Percentiles rank a stretch among this genome's conserved stretches.
Evolutionary conservation across 2,113 vertebrate species (phyloP).

Genomic region (Nesospiza acunhae): DNA sequence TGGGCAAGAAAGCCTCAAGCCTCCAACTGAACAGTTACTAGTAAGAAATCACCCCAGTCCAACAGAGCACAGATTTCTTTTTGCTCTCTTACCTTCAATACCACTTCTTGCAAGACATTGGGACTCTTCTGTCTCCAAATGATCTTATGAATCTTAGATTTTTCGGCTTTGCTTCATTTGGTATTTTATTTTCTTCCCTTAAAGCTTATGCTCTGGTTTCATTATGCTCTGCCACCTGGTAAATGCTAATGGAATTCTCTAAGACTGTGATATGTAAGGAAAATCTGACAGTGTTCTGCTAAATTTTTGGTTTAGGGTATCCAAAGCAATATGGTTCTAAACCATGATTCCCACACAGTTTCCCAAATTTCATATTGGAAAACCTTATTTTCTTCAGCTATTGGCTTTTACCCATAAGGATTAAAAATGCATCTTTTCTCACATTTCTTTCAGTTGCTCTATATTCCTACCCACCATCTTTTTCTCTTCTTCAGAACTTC

Average conservation of each 20-base stretch:
- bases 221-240: constrained; percentile 38
- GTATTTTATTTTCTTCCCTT: background rate
- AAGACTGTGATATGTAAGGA: background rate
- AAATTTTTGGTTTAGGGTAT: background rate
- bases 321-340: constrained; percentile 30
- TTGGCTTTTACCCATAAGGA: constrained; percentile 17
- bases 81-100: background rate
- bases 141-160: background rate
- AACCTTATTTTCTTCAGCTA: background rate
- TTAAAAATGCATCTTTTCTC: constrained; percentile 26
- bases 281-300: constrained; percentile 19
- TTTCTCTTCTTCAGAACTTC: constrained; percentile 25
- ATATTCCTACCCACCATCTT: constrained; percentile 16
- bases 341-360: background rate
- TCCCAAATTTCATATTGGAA: constrained; percentile 14
- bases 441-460: background rate
- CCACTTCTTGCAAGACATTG: background rate
- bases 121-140: background rate
- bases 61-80: background rate
- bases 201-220: background rate
- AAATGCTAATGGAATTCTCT: constrained; percentile 42
- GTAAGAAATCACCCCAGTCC: background rate
- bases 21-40: background rate
- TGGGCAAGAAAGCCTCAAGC: background rate
- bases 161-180: background rate